Evolutionary conservation across 2,113 vertebrate genomes (phyloP).

Genomic region (Geococcyx californianus): DNA sequence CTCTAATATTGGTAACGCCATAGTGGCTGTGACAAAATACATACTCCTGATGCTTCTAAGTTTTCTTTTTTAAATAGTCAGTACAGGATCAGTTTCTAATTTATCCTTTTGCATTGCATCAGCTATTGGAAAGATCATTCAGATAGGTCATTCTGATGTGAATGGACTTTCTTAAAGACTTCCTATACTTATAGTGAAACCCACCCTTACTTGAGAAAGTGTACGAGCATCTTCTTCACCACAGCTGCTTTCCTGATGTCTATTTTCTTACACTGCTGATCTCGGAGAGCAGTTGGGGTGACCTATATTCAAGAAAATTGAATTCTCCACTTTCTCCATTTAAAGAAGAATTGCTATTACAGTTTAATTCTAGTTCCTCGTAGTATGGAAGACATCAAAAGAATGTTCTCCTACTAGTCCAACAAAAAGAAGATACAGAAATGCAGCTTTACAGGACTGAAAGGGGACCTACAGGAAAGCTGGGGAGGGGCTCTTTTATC

Average conservation of each 20-base stretch:
- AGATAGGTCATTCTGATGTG: neutral
- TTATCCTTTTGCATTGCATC: neutral
- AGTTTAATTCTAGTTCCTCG: neutral
- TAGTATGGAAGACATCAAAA: neutral
- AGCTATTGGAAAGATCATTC: neutral
- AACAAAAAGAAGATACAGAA: neutral
- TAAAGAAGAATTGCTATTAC: neutral
- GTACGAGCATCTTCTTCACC: neutral
- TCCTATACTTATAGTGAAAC: rapidly evolving
- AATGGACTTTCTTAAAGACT: neutral
- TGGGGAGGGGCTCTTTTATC: too few species aligned
- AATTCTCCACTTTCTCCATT: neutral
- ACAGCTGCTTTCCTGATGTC: neutral
- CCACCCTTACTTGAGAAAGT: neutral
- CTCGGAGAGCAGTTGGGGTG: neutral
- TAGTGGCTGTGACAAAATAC: neutral
- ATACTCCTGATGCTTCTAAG: neutral
- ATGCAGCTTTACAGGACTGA: too few species aligned
- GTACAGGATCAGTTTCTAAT: neutral
- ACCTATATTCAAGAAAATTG: neutral
- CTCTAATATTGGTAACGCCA: rapidly evolving
- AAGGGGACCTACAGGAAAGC: too few species aligned
- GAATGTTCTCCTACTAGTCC: neutral
- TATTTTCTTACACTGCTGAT: neutral
- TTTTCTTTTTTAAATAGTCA: neutral